These are phyloP conservation scores for Cotesia glomerata DNA, from an alignment of 1,140 invertebrate species.

Conservation along the genomic window DNA sequence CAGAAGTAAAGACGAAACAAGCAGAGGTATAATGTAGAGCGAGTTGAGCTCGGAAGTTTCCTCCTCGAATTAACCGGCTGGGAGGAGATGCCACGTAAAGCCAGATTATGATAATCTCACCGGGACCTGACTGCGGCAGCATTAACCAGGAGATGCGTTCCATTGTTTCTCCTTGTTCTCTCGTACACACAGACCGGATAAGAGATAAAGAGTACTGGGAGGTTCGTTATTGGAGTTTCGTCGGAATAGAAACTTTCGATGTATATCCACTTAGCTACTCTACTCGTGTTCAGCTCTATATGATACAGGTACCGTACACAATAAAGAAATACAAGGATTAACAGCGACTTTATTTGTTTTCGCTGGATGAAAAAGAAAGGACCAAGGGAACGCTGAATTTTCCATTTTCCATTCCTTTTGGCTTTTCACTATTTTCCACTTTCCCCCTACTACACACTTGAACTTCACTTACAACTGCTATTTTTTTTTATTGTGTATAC, in stretches of 20 bases:
- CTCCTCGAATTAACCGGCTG: conserved; percentile 60
- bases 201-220: not conserved
- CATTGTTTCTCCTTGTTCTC: conserved; percentile 44
- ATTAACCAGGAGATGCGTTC: conserved; percentile 59
- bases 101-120: conserved; percentile 64
- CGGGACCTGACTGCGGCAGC: conserved; percentile 59
- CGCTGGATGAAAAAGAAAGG: not conserved
- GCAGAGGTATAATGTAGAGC: not conserved
- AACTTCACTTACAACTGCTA: no score
- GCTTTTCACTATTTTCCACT: not conserved
- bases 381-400: not conserved
- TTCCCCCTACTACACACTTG: not conserved
- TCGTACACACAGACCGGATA: conserved; percentile 1
- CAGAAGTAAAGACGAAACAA: conserved; percentile 15
- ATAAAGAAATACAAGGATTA: conserved; percentile 22
- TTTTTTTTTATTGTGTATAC: not conserved
- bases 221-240: conserved; percentile 37
- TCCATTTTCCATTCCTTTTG: not conserved
- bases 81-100: conserved; percentile 58
- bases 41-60: conserved; percentile 49
- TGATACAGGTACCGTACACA: not conserved
- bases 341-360: conserved; percentile 22
- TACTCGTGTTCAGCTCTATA: not conserved
- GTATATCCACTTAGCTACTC: conserved; percentile 29
- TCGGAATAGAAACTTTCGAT: conserved; percentile 35